Percentiles rank a stretch among this genome's conserved stretches.
These are phyloP conservation scores for Syngnathus rostellatus DNA, from an alignment of 2,797 vertebrate genomes.

Conservation along the genomic window DNA sequence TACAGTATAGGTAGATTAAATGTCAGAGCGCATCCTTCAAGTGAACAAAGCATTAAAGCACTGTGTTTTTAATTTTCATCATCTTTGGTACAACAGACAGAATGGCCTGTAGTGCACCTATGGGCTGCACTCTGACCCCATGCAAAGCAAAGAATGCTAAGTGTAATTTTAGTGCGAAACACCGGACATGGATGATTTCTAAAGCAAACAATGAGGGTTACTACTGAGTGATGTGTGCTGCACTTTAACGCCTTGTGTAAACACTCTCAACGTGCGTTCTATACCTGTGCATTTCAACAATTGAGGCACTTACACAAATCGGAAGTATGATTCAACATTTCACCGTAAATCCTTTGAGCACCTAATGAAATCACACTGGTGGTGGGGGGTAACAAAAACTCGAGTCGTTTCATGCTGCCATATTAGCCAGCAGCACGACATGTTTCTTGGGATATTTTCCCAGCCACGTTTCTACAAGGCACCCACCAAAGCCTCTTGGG, in stretches of 20 bases:
- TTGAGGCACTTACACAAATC: constrained; percentile 1
- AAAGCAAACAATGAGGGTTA: constrained; percentile 56
- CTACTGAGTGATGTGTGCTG: constrained; percentile 42
- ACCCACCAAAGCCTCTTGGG: no score
- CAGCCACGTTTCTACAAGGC: no score
- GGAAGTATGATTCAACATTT: neutral
- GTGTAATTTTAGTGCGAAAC: constrained; percentile 62
- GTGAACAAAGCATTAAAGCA: constrained; percentile 38
- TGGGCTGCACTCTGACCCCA: constrained; percentile 40
- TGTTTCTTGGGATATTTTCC: no score
- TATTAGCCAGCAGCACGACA: no score
- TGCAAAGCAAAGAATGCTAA: constrained; percentile 36
- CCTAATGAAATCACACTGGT: no score
- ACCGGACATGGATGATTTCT: constrained; percentile 63
- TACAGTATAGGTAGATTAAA: constrained; percentile 20
- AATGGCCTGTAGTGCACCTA: constrained; percentile 34
- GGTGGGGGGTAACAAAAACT: no score
- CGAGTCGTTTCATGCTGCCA: no score
- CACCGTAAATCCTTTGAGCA: neutral
- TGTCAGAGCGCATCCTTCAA: constrained; percentile 39
- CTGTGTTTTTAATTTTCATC: constrained; percentile 50
- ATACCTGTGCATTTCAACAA: constrained; percentile 20
- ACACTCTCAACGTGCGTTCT: constrained; percentile 44
- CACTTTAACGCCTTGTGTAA: constrained; percentile 55
- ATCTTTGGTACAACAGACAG: constrained; percentile 41